These are phyloP conservation scores for Oscheius sp. DNA, from an alignment of 2,888 invertebrate species.

Conservation along the genomic window DNA sequence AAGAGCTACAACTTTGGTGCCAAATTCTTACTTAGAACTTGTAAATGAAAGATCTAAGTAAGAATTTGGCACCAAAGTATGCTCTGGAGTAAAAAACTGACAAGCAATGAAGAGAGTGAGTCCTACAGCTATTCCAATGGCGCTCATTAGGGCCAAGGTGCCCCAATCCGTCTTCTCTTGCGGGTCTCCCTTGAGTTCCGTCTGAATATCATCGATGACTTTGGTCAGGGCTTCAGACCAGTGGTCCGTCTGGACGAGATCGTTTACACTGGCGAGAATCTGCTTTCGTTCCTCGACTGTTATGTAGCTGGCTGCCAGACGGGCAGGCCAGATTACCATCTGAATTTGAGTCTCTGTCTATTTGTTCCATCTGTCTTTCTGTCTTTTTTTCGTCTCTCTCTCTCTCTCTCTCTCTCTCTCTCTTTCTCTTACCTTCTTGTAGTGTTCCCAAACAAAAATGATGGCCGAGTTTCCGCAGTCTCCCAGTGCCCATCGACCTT, in stretches of 20 bases:
- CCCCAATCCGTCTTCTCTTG: constrained; percentile 67
- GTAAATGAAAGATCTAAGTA: not conserved
- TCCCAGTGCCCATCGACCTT: constrained; percentile 73
- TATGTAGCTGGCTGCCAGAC: constrained; percentile 70
- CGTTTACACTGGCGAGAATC: constrained; percentile 67
- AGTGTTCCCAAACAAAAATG: constrained; percentile 72
- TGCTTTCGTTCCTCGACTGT: constrained; percentile 65
- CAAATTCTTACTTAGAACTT: not conserved
- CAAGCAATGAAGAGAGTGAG: constrained; percentile 70
- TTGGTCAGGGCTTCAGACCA: constrained; percentile 68
- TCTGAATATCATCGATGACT: constrained; percentile 66
- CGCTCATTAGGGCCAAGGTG: constrained; percentile 66
- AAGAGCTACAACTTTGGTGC: too few species aligned
- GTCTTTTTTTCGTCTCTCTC: too few species aligned
- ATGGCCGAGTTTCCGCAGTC: constrained; percentile 73
- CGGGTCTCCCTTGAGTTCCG: constrained; percentile 68
- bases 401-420: too few species aligned
- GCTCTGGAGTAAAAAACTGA: constrained; percentile 39
- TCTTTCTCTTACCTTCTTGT: constrained; percentile 64
- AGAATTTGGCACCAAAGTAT: not conserved
- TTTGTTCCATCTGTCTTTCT: not conserved
- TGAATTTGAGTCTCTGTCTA: constrained; percentile 29
- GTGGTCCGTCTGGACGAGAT: constrained; percentile 65
- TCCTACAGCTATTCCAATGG: constrained; percentile 68
- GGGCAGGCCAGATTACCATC: constrained; percentile 72